Percentiles rank a stretch among this genome's conserved stretches.
These are phyloP conservation scores for Encarsia formosa DNA, from an alignment of 2,888 invertebrate species.

Conservation along the genomic window DNA sequence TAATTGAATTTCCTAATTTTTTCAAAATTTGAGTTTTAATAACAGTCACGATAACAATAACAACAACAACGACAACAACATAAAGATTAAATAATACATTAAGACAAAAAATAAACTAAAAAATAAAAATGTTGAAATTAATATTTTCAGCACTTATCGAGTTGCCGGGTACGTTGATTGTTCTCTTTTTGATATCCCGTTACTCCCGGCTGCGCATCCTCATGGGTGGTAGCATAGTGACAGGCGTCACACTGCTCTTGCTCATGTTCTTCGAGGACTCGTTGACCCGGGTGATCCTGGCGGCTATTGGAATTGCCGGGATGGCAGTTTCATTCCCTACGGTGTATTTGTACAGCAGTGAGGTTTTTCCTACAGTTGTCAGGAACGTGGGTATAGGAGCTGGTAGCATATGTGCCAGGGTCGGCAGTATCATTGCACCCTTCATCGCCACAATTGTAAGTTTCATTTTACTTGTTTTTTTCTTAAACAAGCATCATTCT, in stretches of 20 bases:
- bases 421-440: conserved; percentile 84
- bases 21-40: too few relatives aligned
- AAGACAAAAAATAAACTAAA: too few relatives aligned
- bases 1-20: too few relatives aligned
- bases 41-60: too few relatives aligned
- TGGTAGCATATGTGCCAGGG: conserved; percentile 77
- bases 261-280: conserved; percentile 34
- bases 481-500: too few relatives aligned
- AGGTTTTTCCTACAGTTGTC: conserved; percentile 85
- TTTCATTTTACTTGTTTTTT: background rate
- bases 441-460: conserved; percentile 66
- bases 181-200: conserved; percentile 42
- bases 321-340: conserved; percentile 81
- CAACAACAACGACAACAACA: too few relatives aligned
- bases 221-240: conserved; percentile 41
- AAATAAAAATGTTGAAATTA: too few relatives aligned
- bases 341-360: conserved; percentile 83
- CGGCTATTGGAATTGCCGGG: conserved; percentile 73
- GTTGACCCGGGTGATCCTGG: conserved; percentile 58
- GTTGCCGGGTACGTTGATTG: conserved; percentile 44
- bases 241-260: conserved; percentile 39
- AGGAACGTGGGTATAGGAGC: conserved; percentile 83
- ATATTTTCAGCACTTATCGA: conserved; percentile 41
- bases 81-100: too few relatives aligned
- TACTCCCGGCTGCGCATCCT: conserved; percentile 45